Evolutionary conservation across 1,140 invertebrate genomes (phyloP).

Genomic region (Spodoptera frugiperda): DNA sequence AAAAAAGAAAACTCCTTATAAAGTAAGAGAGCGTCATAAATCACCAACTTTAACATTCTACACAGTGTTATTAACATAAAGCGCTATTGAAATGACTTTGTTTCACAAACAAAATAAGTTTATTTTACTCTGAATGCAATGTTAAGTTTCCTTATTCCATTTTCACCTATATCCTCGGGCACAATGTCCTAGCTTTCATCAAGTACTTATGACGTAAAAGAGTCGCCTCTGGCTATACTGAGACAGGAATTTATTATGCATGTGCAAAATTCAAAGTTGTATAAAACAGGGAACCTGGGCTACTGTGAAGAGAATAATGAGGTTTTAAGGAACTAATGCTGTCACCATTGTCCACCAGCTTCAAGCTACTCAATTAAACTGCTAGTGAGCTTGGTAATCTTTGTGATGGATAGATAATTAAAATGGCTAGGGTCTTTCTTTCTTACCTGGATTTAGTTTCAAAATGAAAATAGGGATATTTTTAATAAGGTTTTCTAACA

Average conservation of each 20-base stretch:
- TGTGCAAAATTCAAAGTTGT: constrained; percentile 20
- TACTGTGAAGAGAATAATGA: background rate
- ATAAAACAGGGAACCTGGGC: background rate
- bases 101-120: constrained; percentile 40
- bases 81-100: constrained; percentile 39
- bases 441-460: no score
- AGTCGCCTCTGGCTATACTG: constrained; percentile 21
- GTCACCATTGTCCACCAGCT: background rate
- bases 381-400: no score
- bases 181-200: constrained; percentile 12
- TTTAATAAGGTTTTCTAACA: no score
- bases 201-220: constrained; percentile 36
- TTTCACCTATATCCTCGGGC: constrained; percentile 37
- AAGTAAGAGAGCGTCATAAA: constrained; percentile 19
- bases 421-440: no score
- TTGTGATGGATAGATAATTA: no score
- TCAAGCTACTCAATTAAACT: background rate
- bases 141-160: constrained; percentile 26
- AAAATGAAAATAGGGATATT: no score
- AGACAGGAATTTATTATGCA: constrained; percentile 29
- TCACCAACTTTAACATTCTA: constrained; percentile 38
- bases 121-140: constrained; percentile 34
- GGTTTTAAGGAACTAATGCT: background rate
- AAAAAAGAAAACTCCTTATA: constrained; percentile 34
- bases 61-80: constrained; percentile 41